These are phyloP conservation scores for Microchrysa polita DNA, from an alignment of 2,888 invertebrate species.

Conservation along the genomic window DNA sequence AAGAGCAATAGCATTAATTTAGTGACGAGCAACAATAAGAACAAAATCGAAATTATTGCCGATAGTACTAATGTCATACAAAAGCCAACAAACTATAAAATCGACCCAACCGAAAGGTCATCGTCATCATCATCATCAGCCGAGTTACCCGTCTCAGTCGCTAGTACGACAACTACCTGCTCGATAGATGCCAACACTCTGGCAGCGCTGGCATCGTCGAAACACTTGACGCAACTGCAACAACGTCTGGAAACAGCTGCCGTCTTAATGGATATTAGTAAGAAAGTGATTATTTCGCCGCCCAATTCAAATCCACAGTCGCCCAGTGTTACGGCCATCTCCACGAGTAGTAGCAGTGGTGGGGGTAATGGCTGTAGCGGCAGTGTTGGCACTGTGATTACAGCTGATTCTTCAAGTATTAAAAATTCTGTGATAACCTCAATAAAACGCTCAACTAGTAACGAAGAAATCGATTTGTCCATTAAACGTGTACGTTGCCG, in stretches of 20 bases:
- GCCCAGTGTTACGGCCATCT: slow-evolving; percentile 46
- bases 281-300: slow-evolving; percentile 63
- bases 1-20: slow-evolving; percentile 35
- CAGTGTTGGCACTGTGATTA: slow-evolving; percentile 40
- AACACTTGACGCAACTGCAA: slow-evolving; percentile 58
- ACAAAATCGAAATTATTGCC: slow-evolving; percentile 6
- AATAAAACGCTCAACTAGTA: slow-evolving; percentile 55
- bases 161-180: slow-evolving; percentile 22
- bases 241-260: slow-evolving; percentile 64
- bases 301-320: slow-evolving; percentile 61
- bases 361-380: slow-evolving; percentile 44
- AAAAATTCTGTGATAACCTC: slow-evolving; percentile 65
- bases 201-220: slow-evolving; percentile 49
- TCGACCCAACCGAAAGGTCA: slow-evolving; percentile 16
- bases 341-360: slow-evolving; percentile 47
- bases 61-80: slow-evolving; percentile 21
- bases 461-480: slow-evolving; percentile 53
- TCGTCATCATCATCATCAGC: slow-evolving; percentile 23
- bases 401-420: slow-evolving; percentile 60
- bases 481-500: slow-evolving; percentile 49
- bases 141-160: slow-evolving; percentile 14
- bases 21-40: slow-evolving; percentile 30
- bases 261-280: slow-evolving; percentile 64
- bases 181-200: slow-evolving; percentile 42
- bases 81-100: not conserved